Percentiles rank a stretch among this genome's conserved stretches.
Conservation (phyloP, 92 coral and sea anemone genomes). For the Paramuricea clavata region DNA sequence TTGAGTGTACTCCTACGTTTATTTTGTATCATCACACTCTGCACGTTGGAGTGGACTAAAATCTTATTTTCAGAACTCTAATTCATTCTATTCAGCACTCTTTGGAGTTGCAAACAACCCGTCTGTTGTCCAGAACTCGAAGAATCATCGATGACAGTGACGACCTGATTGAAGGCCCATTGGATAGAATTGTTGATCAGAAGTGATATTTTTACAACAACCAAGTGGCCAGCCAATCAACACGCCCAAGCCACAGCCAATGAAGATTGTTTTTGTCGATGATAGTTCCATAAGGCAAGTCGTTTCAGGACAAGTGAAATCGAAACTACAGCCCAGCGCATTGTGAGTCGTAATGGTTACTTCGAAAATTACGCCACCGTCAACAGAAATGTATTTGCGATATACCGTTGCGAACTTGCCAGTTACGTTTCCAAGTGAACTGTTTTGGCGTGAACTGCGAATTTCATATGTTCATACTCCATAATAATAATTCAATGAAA, state of each 20-base stretch:
- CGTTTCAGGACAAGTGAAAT: constrained; percentile 66
- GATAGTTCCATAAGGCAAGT: constrained; percentile 82
- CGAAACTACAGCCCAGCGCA: background rate
- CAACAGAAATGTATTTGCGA: constrained; percentile 2
- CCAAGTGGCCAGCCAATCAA: background rate
- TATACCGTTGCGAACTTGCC: too few species aligned
- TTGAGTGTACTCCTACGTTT: too few species aligned
- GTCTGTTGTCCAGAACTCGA: constrained; percentile 73
- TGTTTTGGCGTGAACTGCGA: too few species aligned
- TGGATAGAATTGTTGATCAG: constrained; percentile 89
- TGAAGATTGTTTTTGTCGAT: constrained; percentile 81
- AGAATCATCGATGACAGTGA: constrained; percentile 80
- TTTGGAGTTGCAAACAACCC: constrained; percentile 78
- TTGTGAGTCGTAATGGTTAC: background rate
- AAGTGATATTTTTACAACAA: constrained; percentile 39
- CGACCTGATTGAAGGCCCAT: constrained; percentile 60
- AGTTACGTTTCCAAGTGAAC: too few species aligned
- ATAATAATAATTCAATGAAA: too few species aligned
- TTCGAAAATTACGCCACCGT: background rate
- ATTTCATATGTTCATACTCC: too few species aligned
- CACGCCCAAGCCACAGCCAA: constrained; percentile 50
- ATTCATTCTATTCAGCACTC: constrained; percentile 65
- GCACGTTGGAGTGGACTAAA: too few species aligned
- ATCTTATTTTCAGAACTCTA: constrained; percentile 24
- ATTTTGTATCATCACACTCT: too few species aligned